These are phyloP conservation scores for Hippotragus niger DNA, from an alignment of 2,113 vertebrate species.

Conservation along the genomic window DNA sequence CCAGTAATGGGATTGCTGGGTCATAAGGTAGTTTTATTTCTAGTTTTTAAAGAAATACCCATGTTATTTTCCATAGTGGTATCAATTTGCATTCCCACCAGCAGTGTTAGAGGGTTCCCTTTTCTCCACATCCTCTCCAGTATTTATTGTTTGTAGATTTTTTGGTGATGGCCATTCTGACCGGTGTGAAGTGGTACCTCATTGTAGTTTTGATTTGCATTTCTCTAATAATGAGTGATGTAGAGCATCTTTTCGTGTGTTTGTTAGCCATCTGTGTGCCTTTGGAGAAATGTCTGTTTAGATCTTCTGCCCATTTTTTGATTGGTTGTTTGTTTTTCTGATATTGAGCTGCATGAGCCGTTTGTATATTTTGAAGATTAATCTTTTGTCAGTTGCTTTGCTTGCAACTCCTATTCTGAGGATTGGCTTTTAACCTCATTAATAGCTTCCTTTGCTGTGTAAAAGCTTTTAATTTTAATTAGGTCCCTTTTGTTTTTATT, in stretches of 20 bases:
- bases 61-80: not conserved
- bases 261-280: not conserved
- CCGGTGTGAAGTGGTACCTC: not conserved
- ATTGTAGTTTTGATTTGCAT: not conserved
- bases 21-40: not conserved
- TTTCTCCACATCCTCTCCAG: not conserved
- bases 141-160: not conserved
- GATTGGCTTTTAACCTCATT: not conserved
- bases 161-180: not conserved
- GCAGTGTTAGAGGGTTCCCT: not conserved
- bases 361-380: not conserved
- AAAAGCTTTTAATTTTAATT: not conserved
- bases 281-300: not conserved
- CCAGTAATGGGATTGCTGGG: not conserved
- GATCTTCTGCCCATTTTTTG: not conserved
- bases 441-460: not conserved
- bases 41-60: not conserved
- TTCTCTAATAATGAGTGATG: not conserved
- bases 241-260: not conserved
- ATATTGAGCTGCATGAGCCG: not conserved
- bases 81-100: not conserved
- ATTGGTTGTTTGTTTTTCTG: not conserved
- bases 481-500: not conserved
- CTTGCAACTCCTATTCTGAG: not conserved
- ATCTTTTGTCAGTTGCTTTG: not conserved